These are phyloP conservation scores for Apostichopus leukothele DNA, from an alignment of 53 echinoderm and acorn worm species.

Conservation along the genomic window DNA sequence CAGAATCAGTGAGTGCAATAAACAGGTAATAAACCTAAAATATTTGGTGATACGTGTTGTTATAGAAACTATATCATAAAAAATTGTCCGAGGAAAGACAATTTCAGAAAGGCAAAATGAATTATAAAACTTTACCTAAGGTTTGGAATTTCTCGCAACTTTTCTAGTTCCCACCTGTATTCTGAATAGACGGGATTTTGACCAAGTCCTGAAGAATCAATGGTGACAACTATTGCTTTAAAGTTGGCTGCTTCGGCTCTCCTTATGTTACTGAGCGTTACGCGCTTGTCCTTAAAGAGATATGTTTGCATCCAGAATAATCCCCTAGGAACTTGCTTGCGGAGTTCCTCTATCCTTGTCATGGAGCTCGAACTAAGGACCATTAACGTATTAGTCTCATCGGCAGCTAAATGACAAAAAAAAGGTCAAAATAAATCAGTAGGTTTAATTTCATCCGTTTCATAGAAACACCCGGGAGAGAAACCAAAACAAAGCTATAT, in stretches of 20 bases:
- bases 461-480: too few species aligned
- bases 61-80: too few species aligned
- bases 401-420: not conserved
- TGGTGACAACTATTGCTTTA: constrained; percentile 26
- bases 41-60: too few species aligned
- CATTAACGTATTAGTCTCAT: constrained; percentile 7
- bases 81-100: too few species aligned
- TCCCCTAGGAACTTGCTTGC: not conserved
- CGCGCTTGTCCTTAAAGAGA: constrained; percentile 4
- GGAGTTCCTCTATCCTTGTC: constrained; percentile 4
- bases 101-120: too few species aligned
- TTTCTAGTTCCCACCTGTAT: not conserved
- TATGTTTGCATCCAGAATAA: constrained; percentile 48
- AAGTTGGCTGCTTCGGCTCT: constrained; percentile 18
- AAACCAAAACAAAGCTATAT: too few species aligned
- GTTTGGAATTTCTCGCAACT: not conserved
- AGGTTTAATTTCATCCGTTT: too few species aligned
- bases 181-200: not conserved
- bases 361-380: constrained; percentile 24
- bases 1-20: too few species aligned
- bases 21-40: too few species aligned
- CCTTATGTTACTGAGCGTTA: constrained; percentile 12
- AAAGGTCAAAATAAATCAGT: too few species aligned
- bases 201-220: constrained; percentile 31
- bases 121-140: not conserved